phyloP scores from a whole-genome alignment of 2,797 vertebrate species.

The Peromyscus nudipes region DNA sequence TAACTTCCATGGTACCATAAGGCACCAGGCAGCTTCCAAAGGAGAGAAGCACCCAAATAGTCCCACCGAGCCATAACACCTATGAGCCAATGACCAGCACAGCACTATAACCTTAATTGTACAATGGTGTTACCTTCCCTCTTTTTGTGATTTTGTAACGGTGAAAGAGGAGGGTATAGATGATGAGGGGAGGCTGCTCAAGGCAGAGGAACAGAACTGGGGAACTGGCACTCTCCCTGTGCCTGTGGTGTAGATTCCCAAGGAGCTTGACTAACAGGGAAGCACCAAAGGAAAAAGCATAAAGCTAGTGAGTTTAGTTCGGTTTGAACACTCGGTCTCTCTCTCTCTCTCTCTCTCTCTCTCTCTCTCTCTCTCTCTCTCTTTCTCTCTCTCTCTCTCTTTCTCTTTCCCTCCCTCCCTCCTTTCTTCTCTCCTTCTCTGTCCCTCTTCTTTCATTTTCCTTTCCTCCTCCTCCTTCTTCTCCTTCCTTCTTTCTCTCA shows the following conservation, averaged over 20 bases:
- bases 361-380: neutral
- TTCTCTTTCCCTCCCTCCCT: neutral
- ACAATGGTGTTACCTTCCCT: accelerated
- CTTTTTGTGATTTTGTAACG: neutral
- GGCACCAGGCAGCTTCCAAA: neutral
- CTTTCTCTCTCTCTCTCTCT: neutral
- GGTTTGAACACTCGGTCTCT: neutral
- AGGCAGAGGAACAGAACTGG: neutral
- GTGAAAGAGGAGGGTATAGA: neutral
- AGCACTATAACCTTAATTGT: neutral
- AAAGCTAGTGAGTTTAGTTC: neutral
- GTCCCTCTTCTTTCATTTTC: too few species aligned
- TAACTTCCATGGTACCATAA: neutral
- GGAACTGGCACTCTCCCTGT: neutral
- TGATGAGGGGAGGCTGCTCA: neutral
- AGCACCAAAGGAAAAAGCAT: neutral
- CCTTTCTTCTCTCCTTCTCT: neutral
- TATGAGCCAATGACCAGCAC: neutral
- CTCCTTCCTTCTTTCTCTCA: neutral
- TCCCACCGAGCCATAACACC: too few species aligned
- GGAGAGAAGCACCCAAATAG: neutral
- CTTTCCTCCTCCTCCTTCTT: too few species aligned
- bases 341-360: neutral
- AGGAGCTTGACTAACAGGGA: neutral
- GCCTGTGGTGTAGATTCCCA: neutral